These are phyloP conservation scores for Knipowitschia caucasica DNA, from an alignment of 2,797 vertebrate species.

Conservation along the genomic window DNA sequence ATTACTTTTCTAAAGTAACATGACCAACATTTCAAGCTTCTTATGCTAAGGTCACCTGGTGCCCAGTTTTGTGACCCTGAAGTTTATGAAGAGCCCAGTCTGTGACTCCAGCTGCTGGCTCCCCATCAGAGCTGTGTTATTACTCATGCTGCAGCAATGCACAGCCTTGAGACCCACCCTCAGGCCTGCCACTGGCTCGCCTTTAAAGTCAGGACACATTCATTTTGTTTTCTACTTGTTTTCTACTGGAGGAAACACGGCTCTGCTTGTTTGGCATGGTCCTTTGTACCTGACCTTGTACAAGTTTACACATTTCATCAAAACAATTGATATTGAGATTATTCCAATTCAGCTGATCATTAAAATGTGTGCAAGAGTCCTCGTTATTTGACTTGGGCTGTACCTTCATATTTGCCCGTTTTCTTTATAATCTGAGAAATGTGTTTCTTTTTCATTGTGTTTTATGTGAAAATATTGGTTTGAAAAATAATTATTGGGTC, in stretches of 20 bases:
- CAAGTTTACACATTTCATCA: no score
- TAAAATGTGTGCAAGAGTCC: no score
- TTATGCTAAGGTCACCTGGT: slow-evolving; percentile 52
- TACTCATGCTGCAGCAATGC: slow-evolving; percentile 71
- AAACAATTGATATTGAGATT: no score
- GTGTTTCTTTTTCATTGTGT: slow-evolving; percentile 22
- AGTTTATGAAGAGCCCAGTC: slow-evolving; percentile 30
- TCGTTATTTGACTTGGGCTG: no score
- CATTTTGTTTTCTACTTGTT: slow-evolving; percentile 54
- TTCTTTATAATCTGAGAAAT: slow-evolving; percentile 20
- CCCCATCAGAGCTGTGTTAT: slow-evolving; percentile 55
- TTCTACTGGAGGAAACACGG: no score
- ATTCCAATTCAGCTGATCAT: no score
- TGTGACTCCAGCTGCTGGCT: slow-evolving; percentile 53
- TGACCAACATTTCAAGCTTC: no score
- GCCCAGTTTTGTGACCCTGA: slow-evolving; percentile 47
- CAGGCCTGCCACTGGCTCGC: slow-evolving; percentile 51
- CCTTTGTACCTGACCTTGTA: no score
- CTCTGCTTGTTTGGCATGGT: no score
- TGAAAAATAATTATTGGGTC: no score
- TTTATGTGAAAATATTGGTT: not conserved
- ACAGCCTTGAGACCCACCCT: slow-evolving; percentile 38
- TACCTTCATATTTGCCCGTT: no score
- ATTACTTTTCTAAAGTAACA: no score
- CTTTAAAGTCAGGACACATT: slow-evolving; percentile 51